Conservation (phyloP, 2,888 invertebrate genomes). For the Sturmia bella region DNA sequence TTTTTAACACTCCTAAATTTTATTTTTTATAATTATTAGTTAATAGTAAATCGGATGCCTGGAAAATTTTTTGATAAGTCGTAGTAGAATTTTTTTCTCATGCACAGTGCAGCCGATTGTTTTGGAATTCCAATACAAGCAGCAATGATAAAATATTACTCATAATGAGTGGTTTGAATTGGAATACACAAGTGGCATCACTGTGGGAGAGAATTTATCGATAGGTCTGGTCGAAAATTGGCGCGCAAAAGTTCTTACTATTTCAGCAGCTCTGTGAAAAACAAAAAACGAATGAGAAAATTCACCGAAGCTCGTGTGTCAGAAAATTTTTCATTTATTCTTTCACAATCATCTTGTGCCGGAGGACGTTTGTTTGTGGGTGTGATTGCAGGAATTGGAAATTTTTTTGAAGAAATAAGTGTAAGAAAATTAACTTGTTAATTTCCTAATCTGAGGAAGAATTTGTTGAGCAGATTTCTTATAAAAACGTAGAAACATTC, state of each 20-base stretch:
- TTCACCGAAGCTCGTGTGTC: constrained; percentile 20
- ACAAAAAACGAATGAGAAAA: constrained; percentile 19
- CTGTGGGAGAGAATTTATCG: neutral
- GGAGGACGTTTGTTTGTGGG: constrained; percentile 41
- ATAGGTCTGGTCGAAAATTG: constrained; percentile 11
- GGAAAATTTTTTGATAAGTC: no score
- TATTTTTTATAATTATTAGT: no score
- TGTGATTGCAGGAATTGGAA: constrained; percentile 10
- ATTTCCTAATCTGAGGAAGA: constrained; percentile 3
- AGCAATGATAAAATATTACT: neutral
- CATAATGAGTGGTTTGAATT: no score
- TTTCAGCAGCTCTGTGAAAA: constrained; percentile 33
- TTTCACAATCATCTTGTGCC: constrained; percentile 36
- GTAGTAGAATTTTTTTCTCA: no score
- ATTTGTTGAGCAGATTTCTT: neutral
- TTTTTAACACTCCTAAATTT: no score
- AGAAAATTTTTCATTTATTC: constrained; percentile 48
- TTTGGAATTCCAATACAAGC: no score
- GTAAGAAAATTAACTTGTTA: constrained; percentile 19
- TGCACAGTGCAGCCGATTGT: no score
- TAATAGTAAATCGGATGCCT: no score
- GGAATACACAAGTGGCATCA: neutral
- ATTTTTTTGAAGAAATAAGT: constrained; percentile 14
- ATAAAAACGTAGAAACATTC: neutral
- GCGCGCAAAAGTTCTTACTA: constrained; percentile 25